phyloP scores from a whole-genome alignment of 2,113 vertebrate species.

The Perca flavescens region DNA sequence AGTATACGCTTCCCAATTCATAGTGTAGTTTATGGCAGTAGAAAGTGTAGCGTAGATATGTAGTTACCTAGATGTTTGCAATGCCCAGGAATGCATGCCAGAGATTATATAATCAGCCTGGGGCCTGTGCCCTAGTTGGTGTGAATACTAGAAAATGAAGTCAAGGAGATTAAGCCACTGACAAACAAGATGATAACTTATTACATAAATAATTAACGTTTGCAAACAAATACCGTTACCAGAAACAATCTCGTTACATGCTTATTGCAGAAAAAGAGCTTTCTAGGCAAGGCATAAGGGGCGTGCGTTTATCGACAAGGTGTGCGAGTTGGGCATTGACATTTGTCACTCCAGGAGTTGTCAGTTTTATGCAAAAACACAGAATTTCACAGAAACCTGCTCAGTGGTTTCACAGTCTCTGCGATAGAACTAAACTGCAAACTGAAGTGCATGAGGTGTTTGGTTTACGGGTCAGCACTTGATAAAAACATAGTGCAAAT shows the following conservation, averaged over 20 bases:
- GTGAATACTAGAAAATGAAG: conserved; percentile 60
- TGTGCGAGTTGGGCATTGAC: conserved; percentile 32
- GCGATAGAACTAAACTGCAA: conserved; percentile 13
- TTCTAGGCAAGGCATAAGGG: conserved; percentile 12
- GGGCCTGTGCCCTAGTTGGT: conserved; percentile 68
- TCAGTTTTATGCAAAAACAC: conserved; percentile 19
- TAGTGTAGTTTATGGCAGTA: background rate
- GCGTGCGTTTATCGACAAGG: conserved; percentile 10
- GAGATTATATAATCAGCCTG: conserved; percentile 66
- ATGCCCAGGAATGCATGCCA: conserved; percentile 62
- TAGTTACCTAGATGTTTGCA: conserved; percentile 46
- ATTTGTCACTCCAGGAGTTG: conserved; percentile 27
- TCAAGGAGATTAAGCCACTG: conserved; percentile 53
- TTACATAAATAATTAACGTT: conserved; percentile 21
- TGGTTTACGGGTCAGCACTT: conserved; percentile 18
- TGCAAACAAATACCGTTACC: conserved; percentile 32
- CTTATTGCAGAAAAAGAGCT: conserved; percentile 11
- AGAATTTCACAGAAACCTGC: background rate
- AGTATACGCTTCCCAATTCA: background rate
- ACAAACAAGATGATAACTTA: conserved; percentile 50
- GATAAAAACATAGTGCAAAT: conserved; percentile 38
- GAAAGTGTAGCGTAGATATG: conserved; percentile 18
- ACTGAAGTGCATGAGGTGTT: conserved; percentile 28
- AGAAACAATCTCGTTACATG: conserved; percentile 7
- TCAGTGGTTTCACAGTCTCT: background rate